Evolutionary conservation across 2,888 invertebrate species (phyloP).

Genomic region (Drosophila kuntzei): DNA sequence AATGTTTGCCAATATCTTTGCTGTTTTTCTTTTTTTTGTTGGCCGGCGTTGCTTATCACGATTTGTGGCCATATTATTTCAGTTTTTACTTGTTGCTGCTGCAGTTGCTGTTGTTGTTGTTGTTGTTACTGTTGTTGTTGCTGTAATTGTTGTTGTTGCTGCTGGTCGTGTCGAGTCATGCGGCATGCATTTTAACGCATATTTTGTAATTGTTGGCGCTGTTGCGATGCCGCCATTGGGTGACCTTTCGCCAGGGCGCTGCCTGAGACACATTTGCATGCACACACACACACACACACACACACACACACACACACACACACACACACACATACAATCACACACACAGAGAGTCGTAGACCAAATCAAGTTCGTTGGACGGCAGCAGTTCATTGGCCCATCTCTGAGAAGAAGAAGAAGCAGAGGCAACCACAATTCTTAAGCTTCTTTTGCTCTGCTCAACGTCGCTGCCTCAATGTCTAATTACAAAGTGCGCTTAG

Average conservation of each 20-base stretch:
- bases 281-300: conserved; percentile 42
- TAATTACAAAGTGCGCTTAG: conserved; percentile 75
- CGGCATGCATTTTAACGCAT: conserved; percentile 79
- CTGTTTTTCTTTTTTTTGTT: conserved; percentile 25
- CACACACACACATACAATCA: conserved; percentile 11
- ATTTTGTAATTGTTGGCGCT: conserved; percentile 78
- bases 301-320: conserved; percentile 10
- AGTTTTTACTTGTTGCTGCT: conserved; percentile 61
- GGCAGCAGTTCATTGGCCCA: conserved; percentile 73
- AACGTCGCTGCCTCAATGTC: conserved; percentile 71
- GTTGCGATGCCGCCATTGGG: conserved; percentile 42
- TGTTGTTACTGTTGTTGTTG: conserved; percentile 19
- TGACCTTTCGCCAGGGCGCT: conserved; percentile 71
- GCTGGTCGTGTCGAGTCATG: conserved; percentile 74
- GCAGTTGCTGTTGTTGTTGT: conserved; percentile 23
- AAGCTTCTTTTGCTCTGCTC: conserved; percentile 56
- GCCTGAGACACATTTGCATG: conserved; percentile 66
- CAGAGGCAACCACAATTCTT: conserved; percentile 57
- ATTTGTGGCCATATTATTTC: conserved; percentile 80
- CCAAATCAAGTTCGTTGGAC: conserved; percentile 79
- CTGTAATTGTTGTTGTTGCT: conserved; percentile 31
- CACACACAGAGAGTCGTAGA: conserved; percentile 48
- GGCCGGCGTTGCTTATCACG: conserved; percentile 77
- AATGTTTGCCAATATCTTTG: conserved; percentile 71
- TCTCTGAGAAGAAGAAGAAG: conserved; percentile 13